Conservation (phyloP, 2,888 invertebrate species). For the Oscheius sp. region DNA sequence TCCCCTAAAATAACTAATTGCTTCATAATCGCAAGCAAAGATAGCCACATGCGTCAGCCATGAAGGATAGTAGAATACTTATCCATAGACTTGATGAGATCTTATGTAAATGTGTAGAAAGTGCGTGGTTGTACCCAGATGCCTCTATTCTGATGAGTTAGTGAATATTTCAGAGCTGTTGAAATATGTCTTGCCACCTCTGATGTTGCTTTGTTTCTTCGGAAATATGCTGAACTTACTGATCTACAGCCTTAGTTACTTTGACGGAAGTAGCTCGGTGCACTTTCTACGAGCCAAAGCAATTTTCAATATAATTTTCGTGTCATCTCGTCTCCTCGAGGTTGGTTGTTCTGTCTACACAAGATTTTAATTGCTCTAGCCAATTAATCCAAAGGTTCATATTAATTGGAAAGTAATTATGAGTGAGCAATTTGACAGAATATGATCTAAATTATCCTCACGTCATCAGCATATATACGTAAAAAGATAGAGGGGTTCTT, state of each 20-base stretch:
- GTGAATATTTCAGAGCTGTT: conserved; percentile 41
- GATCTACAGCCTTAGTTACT: conserved; percentile 65
- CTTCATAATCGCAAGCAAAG: conserved; percentile 16
- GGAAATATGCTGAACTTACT: conserved; percentile 65
- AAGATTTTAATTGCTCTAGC: conserved; percentile 16
- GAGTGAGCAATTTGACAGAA: conserved; percentile 19
- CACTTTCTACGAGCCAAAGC: conserved; percentile 65
- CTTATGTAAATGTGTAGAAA: neutral
- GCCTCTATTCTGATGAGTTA: too few species aligned
- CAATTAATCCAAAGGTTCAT: neutral
- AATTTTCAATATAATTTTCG: conserved; percentile 61
- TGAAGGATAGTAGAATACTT: too few species aligned
- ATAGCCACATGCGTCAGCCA: conserved; percentile 5
- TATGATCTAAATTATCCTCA: conserved; percentile 21
- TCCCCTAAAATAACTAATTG: conserved; percentile 11
- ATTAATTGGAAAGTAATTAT: conserved; percentile 12
- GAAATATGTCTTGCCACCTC: conserved; percentile 55
- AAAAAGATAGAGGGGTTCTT: neutral
- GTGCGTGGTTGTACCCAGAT: neutral
- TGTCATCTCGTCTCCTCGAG: conserved; percentile 60
- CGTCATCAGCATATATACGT: neutral
- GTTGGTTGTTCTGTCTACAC: conserved; percentile 27
- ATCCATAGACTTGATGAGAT: too few species aligned
- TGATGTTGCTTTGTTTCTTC: conserved; percentile 60
- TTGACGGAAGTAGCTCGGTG: conserved; percentile 62